These are phyloP conservation scores for Cassiopea andromeda DNA, from an alignment of 30 jellyfish, hydroid and myxozoan species.

Conservation along the genomic window DNA sequence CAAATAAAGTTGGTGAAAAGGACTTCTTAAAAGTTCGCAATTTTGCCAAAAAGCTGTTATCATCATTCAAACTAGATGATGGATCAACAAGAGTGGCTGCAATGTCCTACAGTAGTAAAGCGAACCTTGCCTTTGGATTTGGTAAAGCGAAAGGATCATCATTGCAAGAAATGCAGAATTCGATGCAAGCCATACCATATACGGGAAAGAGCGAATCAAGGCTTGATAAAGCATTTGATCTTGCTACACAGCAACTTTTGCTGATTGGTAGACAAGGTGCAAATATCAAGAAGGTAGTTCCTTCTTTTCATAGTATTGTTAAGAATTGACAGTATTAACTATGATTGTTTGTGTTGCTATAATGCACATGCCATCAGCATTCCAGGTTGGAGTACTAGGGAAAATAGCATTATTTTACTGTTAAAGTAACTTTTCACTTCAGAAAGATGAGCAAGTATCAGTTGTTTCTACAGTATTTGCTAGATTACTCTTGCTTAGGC, in stretches of 20 bases:
- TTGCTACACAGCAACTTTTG: conserved; percentile 73
- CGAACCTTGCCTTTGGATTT: conserved; percentile 77
- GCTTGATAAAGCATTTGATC: conserved; percentile 83
- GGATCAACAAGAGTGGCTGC: conserved; percentile 88
- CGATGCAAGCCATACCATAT: conserved; percentile 71
- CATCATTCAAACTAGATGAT: conserved; percentile 58
- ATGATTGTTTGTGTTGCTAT: too few species aligned
- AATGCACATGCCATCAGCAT: too few species aligned
- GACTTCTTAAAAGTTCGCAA: conserved; percentile 75
- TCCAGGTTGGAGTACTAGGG: too few species aligned
- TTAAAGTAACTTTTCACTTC: too few species aligned
- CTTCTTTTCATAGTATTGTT: background rate
- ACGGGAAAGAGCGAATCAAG: conserved; percentile 82
- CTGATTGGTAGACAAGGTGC: conserved; percentile 36
- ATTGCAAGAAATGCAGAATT: conserved; percentile 53
- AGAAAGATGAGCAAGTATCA: too few species aligned
- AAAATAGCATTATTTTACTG: too few species aligned
- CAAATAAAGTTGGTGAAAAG: conserved; percentile 77
- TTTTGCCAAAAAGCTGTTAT: conserved; percentile 70
- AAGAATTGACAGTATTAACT: too few species aligned
- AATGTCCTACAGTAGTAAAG: conserved; percentile 87
- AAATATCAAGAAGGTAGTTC: conserved; percentile 65
- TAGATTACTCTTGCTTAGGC: too few species aligned
- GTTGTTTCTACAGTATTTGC: too few species aligned
- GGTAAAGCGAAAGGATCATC: conserved; percentile 21